phyloP scores from a whole-genome alignment of 1,140 invertebrate species.

The Tetramorium alpestre region DNA sequence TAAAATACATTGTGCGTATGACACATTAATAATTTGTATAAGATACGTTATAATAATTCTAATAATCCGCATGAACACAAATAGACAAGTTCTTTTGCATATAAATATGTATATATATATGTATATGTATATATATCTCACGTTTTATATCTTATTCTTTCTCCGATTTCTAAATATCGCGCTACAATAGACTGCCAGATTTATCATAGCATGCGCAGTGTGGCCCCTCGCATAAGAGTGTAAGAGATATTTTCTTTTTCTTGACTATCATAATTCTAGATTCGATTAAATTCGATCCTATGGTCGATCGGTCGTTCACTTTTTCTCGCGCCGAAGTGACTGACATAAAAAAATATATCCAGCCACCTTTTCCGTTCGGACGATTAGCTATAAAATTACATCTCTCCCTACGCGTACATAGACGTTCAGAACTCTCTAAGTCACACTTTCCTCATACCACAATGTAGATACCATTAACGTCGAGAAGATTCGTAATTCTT shows the following conservation, averaged over 20 bases:
- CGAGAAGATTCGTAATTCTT: neutral
- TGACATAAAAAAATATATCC: constrained; percentile 57
- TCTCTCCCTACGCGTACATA: constrained; percentile 10
- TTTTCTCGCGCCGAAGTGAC: constrained; percentile 26
- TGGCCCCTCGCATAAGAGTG: constrained; percentile 48
- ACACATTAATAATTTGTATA: constrained; percentile 1
- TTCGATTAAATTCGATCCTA: constrained; percentile 45
- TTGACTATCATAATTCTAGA: constrained; percentile 31
- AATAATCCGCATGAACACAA: constrained; percentile 53
- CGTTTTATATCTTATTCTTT: constrained; percentile 25
- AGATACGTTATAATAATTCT: constrained; percentile 27
- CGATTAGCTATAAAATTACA: constrained; percentile 52
- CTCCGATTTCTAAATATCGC: constrained; percentile 35
- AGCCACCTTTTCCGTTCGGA: constrained; percentile 21
- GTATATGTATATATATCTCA: constrained; percentile 27
- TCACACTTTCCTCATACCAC: constrained; percentile 25
- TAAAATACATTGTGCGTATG: constrained; percentile 38
- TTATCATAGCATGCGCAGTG: constrained; percentile 46
- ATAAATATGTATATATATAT: constrained; percentile 47
- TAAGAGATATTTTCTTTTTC: constrained; percentile 39
- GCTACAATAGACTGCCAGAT: constrained; percentile 45
- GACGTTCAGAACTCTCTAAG: constrained; percentile 22
- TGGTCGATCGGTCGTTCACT: constrained; percentile 21
- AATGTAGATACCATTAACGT: neutral
- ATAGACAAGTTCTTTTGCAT: constrained; percentile 36